Evolutionary conservation across 2,888 invertebrate species (phyloP), one percentile per base, ranked within the genome.

Genomic region (Tetropium fuscum): DNA sequence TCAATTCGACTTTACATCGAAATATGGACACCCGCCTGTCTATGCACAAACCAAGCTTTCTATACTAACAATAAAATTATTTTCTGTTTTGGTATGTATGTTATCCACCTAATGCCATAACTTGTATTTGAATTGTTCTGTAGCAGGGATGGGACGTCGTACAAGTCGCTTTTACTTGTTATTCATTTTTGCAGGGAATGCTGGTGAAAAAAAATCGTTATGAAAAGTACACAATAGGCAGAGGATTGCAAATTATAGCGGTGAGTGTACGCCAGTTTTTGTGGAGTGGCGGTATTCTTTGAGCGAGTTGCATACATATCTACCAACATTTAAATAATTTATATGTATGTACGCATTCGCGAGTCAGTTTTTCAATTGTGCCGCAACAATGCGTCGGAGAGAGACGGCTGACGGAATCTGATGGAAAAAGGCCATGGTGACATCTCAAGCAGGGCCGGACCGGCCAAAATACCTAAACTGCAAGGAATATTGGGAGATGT

Each of bases 321-420:
- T 76, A 74, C 77, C 77, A 80, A 78, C 81, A 81, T 81, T 81
- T 81, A 81, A 81, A 81, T 81, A 81, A 81, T 81, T 81, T 81
- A 81, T 81, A 80, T 80, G 80, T 81, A 79, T 78, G 80, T 80
- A 79, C 79, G 79, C 76, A 76, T 78, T 76, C 75, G 75, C 71
- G 71, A 76, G 73, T 76, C 76, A 78, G 74, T 80, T 80, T 80
- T 80, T 79, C 79, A 78, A 76, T 76, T 76, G 77, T 76, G 73
- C 74, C 67, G 59, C 60, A 68, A 78, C 79, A 78, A 78, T 78
- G 78, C 74, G 66, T 70, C 66, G 57, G 74, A 78, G 67, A 54
- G 68, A 73, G 78, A 78, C 63, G 69, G 67, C 47, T 60, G 74
- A 71, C 66, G 70, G 68, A 70, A 74, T 74, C 72, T 74, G 74